Evolutionary conservation across 1,140 invertebrate species (phyloP).

Genomic region (Leptonema lineaticorne): DNA sequence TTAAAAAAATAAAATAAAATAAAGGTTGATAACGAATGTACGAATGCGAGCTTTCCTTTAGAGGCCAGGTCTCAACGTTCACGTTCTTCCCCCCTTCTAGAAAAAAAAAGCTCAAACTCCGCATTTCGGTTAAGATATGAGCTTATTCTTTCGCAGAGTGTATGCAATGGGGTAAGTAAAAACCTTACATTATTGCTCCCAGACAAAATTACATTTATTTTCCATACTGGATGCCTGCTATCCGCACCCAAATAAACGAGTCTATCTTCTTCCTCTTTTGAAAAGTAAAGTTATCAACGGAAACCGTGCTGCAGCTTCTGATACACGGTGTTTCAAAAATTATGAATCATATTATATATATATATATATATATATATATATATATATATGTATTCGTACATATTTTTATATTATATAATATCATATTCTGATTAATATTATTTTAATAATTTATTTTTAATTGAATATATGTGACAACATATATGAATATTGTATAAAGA

Average conservation of each 20-base stretch:
- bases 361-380: too few species aligned
- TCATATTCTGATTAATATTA: too few species aligned
- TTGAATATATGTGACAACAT: too few species aligned
- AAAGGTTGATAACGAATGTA: too few species aligned
- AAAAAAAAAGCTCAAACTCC: too few species aligned
- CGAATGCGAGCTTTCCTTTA: too few species aligned
- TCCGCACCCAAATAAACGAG: constrained; percentile 41
- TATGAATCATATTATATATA: too few species aligned
- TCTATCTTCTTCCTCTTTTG: constrained; percentile 39
- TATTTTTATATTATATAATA: too few species aligned
- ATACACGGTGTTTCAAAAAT: neutral
- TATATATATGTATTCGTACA: too few species aligned
- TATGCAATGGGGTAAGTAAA: constrained; percentile 39
- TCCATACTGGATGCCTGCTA: constrained; percentile 39
- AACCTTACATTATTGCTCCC: constrained; percentile 43
- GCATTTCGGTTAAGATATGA: constrained; percentile 33
- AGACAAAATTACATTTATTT: constrained; percentile 43
- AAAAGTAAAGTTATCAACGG: constrained; percentile 40
- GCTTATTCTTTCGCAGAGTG: constrained; percentile 40
- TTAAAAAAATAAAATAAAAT: too few species aligned
- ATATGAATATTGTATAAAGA: too few species aligned
- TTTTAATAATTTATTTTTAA: too few species aligned
- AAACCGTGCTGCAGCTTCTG: neutral
- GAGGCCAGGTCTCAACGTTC: neutral
- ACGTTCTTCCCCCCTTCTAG: neutral